Evolutionary conservation across 2,888 invertebrate species (phyloP).

Genomic region (Amiota mariae): DNA sequence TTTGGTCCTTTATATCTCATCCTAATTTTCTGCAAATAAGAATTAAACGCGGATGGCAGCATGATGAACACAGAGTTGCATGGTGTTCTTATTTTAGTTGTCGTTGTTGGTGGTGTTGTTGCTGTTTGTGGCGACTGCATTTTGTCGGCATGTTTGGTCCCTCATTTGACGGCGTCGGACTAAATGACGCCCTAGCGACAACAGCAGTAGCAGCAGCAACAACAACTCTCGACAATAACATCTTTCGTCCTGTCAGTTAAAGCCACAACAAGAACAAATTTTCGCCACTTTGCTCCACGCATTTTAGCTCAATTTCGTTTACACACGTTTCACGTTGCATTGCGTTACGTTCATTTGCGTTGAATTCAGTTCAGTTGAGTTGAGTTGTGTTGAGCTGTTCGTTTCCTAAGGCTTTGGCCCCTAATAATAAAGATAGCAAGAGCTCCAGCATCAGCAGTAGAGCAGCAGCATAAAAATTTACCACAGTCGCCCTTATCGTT

Average conservation of each 20-base stretch:
- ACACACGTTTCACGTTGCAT: not conserved
- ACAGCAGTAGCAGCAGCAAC: constrained; percentile 31
- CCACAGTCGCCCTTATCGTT: not conserved
- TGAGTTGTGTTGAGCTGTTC: too few species aligned
- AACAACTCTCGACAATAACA: not conserved
- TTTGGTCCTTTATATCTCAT: too few species aligned
- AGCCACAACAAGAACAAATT: constrained; percentile 21
- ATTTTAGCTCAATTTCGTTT: constrained; percentile 32
- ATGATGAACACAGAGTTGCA: not conserved
- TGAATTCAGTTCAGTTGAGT: too few species aligned
- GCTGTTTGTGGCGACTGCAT: constrained; percentile 19
- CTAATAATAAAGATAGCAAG: too few species aligned
- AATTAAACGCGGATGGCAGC: not conserved
- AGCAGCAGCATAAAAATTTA: constrained; percentile 55
- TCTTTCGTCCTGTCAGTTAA: constrained; percentile 33
- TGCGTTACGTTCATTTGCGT: too few species aligned
- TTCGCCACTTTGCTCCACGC: constrained; percentile 17
- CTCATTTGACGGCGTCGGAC: constrained; percentile 55
- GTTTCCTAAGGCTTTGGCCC: too few species aligned
- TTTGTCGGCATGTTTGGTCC: not conserved
- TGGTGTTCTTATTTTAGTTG: not conserved
- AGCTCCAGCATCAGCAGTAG: too few species aligned
- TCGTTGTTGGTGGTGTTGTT: constrained; percentile 18
- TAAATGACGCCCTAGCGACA: constrained; percentile 71
- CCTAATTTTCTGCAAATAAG: too few species aligned